phyloP scores from a whole-genome alignment of 2,888 invertebrate genomes.

The Lepas anatifera region DNA sequence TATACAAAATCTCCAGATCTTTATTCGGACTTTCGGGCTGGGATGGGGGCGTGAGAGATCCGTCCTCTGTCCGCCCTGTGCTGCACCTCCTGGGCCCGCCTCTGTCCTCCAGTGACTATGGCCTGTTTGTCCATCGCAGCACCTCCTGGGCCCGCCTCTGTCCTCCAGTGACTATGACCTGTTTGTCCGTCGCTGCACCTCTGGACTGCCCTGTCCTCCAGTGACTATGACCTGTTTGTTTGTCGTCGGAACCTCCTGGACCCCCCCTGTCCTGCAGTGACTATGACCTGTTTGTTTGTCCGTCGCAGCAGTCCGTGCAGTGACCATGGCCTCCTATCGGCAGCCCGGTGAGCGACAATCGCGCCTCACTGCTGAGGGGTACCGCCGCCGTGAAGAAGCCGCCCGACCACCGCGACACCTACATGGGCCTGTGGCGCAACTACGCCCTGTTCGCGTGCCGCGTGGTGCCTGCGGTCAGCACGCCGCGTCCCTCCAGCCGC shows the following conservation, averaged over 20 bases:
- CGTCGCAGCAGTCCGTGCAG: slow-evolving; percentile 34
- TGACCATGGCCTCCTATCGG: slow-evolving; percentile 40
- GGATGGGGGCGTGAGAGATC: too few relatives aligned
- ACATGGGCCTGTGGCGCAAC: slow-evolving; percentile 95
- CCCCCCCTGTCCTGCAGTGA: too few relatives aligned
- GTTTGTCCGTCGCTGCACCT: neutral
- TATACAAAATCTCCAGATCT: too few relatives aligned
- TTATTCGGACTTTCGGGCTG: too few relatives aligned
- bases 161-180: too few relatives aligned
- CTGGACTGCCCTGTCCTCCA: neutral
- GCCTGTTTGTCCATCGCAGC: too few relatives aligned
- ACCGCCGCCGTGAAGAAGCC: slow-evolving; percentile 79
- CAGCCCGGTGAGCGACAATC: slow-evolving; percentile 90
- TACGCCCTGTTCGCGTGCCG: slow-evolving; percentile 93
- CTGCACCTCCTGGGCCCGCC: too few relatives aligned
- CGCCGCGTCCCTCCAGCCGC: slow-evolving; percentile 69
- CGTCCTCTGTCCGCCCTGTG: too few relatives aligned
- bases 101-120: too few relatives aligned
- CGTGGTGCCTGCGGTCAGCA: slow-evolving; percentile 58
- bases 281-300: neutral
- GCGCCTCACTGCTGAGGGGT: slow-evolving; percentile 82
- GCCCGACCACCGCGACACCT: slow-evolving; percentile 83
- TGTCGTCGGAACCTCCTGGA: too few relatives aligned
- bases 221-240: too few relatives aligned
- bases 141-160: too few relatives aligned